A percentile compares a stretch with the other conserved stretches of the same genome.
These are phyloP conservation scores for Chloropsis cyanopogon DNA, from an alignment of 2,113 vertebrate genomes.

Conservation along the genomic window DNA sequence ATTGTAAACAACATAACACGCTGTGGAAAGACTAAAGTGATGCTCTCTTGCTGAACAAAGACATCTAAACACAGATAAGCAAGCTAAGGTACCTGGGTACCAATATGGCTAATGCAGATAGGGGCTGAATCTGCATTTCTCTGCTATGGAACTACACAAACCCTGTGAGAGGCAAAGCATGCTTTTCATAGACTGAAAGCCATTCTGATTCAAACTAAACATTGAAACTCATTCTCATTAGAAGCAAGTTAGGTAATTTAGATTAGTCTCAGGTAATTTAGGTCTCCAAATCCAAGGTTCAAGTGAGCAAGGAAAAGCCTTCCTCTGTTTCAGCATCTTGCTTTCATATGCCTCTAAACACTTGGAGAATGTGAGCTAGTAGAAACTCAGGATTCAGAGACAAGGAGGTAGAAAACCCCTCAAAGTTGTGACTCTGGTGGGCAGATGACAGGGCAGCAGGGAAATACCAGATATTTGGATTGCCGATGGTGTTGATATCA, in stretches of 20 bases:
- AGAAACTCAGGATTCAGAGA: neutral
- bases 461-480: neutral
- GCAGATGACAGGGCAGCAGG: neutral
- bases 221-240: neutral
- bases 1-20: neutral
- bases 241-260: neutral
- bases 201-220: neutral
- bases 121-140: neutral
- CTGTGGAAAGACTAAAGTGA: neutral
- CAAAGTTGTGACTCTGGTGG: neutral
- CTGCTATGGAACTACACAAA: neutral
- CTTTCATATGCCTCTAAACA: neutral
- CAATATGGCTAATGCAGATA: neutral
- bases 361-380: neutral
- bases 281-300: neutral
- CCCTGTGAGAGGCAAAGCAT: neutral
- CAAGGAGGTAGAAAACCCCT: neutral
- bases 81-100: neutral
- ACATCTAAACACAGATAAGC: neutral
- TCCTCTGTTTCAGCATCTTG: neutral
- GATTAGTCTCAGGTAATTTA: neutral
- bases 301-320: neutral
- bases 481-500: neutral
- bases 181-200: neutral
- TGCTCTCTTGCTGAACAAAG: neutral